Evolutionary conservation across 2,888 invertebrate species (phyloP).

Genomic region (Phania funesta): DNA sequence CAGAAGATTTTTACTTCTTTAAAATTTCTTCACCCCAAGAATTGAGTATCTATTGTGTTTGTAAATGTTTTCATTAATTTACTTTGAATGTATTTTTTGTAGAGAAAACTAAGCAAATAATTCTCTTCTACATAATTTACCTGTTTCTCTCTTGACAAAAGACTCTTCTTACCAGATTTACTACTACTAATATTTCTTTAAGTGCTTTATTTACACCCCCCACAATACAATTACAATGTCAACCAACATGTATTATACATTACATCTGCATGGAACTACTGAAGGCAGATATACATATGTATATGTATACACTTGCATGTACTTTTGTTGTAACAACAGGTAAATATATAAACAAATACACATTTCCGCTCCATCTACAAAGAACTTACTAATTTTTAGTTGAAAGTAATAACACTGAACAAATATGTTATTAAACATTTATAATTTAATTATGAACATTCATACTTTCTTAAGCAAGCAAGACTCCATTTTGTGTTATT

Average conservation of each 20-base stretch:
- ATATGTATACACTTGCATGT: no score
- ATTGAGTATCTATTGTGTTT: background rate
- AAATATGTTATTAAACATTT: background rate
- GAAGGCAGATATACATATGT: no score
- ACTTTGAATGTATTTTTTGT: background rate
- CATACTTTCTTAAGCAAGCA: background rate
- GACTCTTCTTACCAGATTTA: background rate
- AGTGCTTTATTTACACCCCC: slow-evolving; percentile 6
- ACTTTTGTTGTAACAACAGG: slow-evolving; percentile 13
- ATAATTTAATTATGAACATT: background rate
- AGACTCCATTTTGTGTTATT: no score
- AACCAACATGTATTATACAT: no score
- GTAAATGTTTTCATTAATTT: no score
- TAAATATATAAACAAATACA: slow-evolving; percentile 56
- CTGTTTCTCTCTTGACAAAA: background rate
- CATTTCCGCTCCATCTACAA: slow-evolving; percentile 49
- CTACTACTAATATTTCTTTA: background rate
- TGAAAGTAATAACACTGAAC: background rate
- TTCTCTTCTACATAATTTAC: background rate
- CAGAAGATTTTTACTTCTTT: background rate
- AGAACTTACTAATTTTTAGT: background rate
- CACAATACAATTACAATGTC: no score
- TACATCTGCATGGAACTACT: no score
- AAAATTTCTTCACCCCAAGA: background rate
- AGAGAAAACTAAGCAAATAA: background rate